Evolutionary conservation across 2,888 invertebrate genomes (phyloP).

Genomic region (Hydroisotoma schaefferi): DNA sequence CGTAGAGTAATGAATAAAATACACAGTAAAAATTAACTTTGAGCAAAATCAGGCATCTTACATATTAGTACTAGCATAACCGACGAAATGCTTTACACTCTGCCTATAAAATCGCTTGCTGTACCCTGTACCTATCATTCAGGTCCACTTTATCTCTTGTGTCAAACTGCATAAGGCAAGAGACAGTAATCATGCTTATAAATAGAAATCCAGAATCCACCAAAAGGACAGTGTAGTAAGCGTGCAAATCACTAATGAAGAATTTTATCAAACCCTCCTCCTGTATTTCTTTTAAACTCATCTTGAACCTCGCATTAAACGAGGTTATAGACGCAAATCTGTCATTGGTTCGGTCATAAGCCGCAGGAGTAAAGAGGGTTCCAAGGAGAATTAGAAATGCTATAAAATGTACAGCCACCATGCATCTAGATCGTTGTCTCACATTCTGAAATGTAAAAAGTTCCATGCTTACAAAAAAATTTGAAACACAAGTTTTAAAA

Average conservation of each 20-base stretch:
- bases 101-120: no score
- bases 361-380: conserved; percentile 12
- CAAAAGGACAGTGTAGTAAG: conserved; percentile 21
- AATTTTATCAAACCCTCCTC: background rate
- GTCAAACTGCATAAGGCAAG: conserved; percentile 22
- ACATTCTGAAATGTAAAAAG: conserved; percentile 19
- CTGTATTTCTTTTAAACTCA: background rate
- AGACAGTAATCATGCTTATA: conserved; percentile 26
- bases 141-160: no score
- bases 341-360: conserved; percentile 13
- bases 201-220: conserved; percentile 18
- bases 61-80: no score
- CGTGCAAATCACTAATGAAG: conserved; percentile 13
- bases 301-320: conserved; percentile 11
- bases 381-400: conserved; percentile 18
- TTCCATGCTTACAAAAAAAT: no score
- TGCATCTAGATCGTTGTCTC: conserved; percentile 17
- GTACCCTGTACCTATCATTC: no score
- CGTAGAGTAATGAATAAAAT: no score
- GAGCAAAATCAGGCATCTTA: no score
- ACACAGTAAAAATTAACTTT: no score
- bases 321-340: conserved; percentile 17
- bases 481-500: no score
- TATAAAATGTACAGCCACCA: conserved; percentile 25
- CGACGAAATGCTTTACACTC: no score